phyloP scores from a whole-genome alignment of 1,140 invertebrate species.

The Solenopsis invicta region DNA sequence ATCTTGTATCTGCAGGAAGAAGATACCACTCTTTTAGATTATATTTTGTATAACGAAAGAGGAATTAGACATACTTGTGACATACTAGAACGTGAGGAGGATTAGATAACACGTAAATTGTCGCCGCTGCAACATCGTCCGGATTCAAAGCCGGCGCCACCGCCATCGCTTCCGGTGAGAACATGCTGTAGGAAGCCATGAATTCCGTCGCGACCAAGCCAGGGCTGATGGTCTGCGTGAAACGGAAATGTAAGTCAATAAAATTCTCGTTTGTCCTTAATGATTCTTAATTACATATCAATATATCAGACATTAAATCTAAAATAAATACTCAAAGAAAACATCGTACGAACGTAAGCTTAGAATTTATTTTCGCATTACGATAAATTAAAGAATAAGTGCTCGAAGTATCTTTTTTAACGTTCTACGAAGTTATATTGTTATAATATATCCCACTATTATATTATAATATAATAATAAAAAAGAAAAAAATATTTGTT shows the following conservation, averaged over 20 bases:
- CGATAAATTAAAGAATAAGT: too few relatives aligned
- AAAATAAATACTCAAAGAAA: too few relatives aligned
- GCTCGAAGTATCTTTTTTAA: too few relatives aligned
- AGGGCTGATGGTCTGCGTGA: slow-evolving; percentile 82
- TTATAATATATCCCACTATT: too few relatives aligned
- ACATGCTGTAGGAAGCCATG: slow-evolving; percentile 75
- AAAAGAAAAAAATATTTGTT: too few relatives aligned
- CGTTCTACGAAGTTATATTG: too few relatives aligned
- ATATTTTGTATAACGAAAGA: neutral
- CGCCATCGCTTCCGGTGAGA: slow-evolving; percentile 77
- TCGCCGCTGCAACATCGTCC: slow-evolving; percentile 87
- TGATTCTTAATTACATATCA: too few relatives aligned
- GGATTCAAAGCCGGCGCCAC: slow-evolving; percentile 84
- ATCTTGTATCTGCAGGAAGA: slow-evolving; percentile 75
- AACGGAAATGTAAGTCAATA: slow-evolving; percentile 24
- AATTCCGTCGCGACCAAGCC: slow-evolving; percentile 83
- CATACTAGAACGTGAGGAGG: slow-evolving; percentile 86
- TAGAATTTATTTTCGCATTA: too few relatives aligned
- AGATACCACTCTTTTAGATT: neutral
- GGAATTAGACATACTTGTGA: neutral
- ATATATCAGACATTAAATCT: too few relatives aligned
- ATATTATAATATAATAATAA: too few relatives aligned
- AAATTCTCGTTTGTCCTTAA: neutral
- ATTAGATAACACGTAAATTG: slow-evolving; percentile 86
- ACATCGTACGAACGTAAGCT: too few relatives aligned